phyloP scores from a whole-genome alignment of 2,888 invertebrate species.

The Drosophila leonis region DNA sequence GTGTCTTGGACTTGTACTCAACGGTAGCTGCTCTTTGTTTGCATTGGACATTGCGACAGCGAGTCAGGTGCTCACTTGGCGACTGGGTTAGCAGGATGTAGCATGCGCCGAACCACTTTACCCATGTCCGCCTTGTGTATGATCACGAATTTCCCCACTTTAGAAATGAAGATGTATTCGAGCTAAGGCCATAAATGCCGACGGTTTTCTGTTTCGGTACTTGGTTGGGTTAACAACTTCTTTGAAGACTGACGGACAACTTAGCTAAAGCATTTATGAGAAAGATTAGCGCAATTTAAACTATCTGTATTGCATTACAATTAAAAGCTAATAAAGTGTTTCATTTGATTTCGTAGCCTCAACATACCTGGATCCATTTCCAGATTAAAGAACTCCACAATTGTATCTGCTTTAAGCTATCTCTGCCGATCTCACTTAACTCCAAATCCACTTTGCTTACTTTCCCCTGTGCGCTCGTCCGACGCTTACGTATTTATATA shows the following conservation, averaged over 20 bases:
- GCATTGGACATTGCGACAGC: slow-evolving; percentile 50
- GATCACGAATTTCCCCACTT: slow-evolving; percentile 48
- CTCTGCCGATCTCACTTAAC: slow-evolving; percentile 4
- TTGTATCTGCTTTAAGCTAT: slow-evolving; percentile 49
- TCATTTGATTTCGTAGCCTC: neutral
- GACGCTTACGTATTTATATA: slow-evolving; percentile 6
- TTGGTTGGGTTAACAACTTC: neutral
- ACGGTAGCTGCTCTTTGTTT: slow-evolving; percentile 41
- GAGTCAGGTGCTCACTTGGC: slow-evolving; percentile 34
- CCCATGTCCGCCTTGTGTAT: slow-evolving; percentile 6
- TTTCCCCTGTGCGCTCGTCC: slow-evolving; percentile 44
- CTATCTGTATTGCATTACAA: neutral
- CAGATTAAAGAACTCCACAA: slow-evolving; percentile 71
- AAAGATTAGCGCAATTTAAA: neutral
- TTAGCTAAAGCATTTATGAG: neutral
- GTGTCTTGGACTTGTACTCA: slow-evolving; percentile 38
- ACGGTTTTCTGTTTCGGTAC: slow-evolving; percentile 16
- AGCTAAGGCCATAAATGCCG: slow-evolving; percentile 29
- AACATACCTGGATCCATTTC: slow-evolving; percentile 74
- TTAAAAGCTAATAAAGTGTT: no score
- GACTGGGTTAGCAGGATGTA: slow-evolving; percentile 45
- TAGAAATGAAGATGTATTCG: slow-evolving; percentile 23
- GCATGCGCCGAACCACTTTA: slow-evolving; percentile 19
- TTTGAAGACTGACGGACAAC: neutral
- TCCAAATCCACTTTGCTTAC: slow-evolving; percentile 40